These are phyloP conservation scores for Nemoura dubitans DNA, from an alignment of 2,888 invertebrate genomes.

Conservation along the genomic window DNA sequence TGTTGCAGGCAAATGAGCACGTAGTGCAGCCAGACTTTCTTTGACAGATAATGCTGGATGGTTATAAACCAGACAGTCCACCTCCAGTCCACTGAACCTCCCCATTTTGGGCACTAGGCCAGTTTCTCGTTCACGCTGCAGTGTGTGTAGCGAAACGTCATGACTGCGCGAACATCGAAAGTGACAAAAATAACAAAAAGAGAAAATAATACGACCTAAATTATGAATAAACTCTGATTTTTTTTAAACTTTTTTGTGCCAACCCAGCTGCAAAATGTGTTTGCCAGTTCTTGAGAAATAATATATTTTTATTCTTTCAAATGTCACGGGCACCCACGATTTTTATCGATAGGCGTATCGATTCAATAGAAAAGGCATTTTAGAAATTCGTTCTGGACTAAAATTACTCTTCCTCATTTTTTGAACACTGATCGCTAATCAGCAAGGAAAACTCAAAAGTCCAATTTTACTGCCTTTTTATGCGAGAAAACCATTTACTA, in stretches of 20 bases:
- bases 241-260: background rate
- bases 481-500: slow-evolving; percentile 29
- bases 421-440: background rate
- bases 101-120: background rate
- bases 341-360: background rate
- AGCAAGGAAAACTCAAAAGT: background rate
- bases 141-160: background rate
- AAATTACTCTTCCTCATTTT: background rate
- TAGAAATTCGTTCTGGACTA: background rate
- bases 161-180: background rate
- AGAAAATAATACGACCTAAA: background rate
- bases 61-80: background rate
- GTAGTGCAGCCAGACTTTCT: background rate
- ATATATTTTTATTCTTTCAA: background rate
- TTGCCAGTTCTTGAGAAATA: background rate
- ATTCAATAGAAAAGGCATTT: background rate
- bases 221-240: background rate
- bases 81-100: background rate
- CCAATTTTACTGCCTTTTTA: slow-evolving; percentile 21
- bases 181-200: slow-evolving; percentile 23
- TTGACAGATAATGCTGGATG: slow-evolving; percentile 20
- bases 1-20: no score
- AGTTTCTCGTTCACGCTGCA: background rate
- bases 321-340: no score
- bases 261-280: background rate